A percentile compares a stretch with the other conserved stretches of the same genome.
phyloP scores from a whole-genome alignment of 1,140 invertebrate genomes.

The Drosophila hydei region DNA sequence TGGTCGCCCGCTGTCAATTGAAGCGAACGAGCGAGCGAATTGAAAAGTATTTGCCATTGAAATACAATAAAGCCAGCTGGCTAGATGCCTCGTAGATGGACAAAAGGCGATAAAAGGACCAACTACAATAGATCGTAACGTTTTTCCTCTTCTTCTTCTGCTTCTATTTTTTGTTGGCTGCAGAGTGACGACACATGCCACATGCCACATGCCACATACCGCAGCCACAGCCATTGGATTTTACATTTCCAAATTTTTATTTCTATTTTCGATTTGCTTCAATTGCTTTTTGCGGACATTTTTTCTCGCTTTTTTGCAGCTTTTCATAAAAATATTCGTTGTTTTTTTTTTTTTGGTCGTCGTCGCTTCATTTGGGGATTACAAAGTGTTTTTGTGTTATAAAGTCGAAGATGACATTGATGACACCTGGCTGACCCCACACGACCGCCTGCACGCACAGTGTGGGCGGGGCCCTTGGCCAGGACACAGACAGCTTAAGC shows the following conservation, averaged over 20 bases:
- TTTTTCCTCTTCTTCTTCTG: not conserved
- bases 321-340: conserved; percentile 37
- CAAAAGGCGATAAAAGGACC: conserved; percentile 67
- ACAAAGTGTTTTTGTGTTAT: conserved; percentile 82
- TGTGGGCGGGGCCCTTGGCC: not conserved
- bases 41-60: conserved; percentile 39
- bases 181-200: conserved; percentile 20
- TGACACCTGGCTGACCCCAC: conserved; percentile 74
- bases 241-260: conserved; percentile 19
- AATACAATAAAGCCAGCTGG: conserved; percentile 38
- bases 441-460: not conserved
- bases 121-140: conserved; percentile 68
- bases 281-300: conserved; percentile 22
- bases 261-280: conserved; percentile 7
- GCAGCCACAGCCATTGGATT: conserved; percentile 33
- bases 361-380: conserved; percentile 81
- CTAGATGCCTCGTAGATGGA: conserved; percentile 26
- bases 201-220: conserved; percentile 17
- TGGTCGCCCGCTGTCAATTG: conserved; percentile 43
- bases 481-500: conserved; percentile 55
- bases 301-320: conserved; percentile 11
- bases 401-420: conserved; percentile 82
- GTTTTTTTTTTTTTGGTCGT: conserved; percentile 24
- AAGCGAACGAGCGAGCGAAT: conserved; percentile 49
- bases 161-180: not conserved